phyloP scores from a whole-genome alignment of 2,888 invertebrate genomes.

The Erannis defoliaria region DNA sequence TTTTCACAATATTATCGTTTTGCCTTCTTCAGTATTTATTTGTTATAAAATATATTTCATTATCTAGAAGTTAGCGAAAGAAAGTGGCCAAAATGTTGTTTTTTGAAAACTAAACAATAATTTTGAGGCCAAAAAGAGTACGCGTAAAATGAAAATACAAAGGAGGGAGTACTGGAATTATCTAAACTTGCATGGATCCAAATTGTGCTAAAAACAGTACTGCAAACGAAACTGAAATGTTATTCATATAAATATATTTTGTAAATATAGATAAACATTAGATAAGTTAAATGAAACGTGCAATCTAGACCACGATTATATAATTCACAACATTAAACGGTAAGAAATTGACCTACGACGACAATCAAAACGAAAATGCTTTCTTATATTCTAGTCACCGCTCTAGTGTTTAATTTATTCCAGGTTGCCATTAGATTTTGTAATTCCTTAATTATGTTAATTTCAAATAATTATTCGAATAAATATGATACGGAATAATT shows the following conservation, averaged over 20 bases:
- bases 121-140: conserved; percentile 49
- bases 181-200: conserved; percentile 61
- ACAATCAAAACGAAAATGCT: conserved; percentile 55
- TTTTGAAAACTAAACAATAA: conserved; percentile 43
- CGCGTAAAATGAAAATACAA: conserved; percentile 2
- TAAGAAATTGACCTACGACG: conserved; percentile 65
- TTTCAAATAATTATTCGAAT: background rate
- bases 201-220: conserved; percentile 55
- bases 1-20: too few species aligned
- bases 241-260: conserved; percentile 83
- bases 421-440: background rate
- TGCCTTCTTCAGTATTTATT: background rate
- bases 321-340: conserved; percentile 65
- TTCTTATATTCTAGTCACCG: conserved; percentile 70
- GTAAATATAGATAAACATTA: conserved; percentile 77
- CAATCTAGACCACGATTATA: conserved; percentile 79
- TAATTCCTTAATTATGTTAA: background rate
- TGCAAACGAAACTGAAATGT: conserved; percentile 67
- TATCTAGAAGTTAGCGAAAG: conserved; percentile 16
- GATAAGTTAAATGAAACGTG: conserved; percentile 68
- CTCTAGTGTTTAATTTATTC: conserved; percentile 47
- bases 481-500: background rate
- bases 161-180: background rate
- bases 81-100: conserved; percentile 51
- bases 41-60: background rate